Base-by-base conservation (phyloP, 2,797 vertebrate species). In the Sebastes oblongus region DNA sequence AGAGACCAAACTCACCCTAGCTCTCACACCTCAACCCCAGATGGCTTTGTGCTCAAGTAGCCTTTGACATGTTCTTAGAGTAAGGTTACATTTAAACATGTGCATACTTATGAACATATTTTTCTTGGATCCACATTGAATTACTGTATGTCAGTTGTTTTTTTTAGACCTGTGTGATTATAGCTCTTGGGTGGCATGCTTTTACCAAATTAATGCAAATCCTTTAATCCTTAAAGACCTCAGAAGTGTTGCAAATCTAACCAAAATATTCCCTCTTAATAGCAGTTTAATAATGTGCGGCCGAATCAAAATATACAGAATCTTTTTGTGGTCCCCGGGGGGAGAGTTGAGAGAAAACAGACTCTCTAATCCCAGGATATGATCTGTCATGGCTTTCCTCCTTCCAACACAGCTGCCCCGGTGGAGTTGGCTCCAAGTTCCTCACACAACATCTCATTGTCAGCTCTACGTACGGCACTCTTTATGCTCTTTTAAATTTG, bases 331-430 rank as follows among this genome's bases (percentile, higher is more conserved):
- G 86, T 89, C 82, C 87, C 83, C 20, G 8, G 67, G 59, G 86
- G 75, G 68, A 50, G 80, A 64, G 81, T 29, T 67, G 79, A 89
- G 86, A 78, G 86, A 89, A 94, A 92, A 89, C 90, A 89, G 90
- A 91, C 88, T 91, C 76, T 85, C 84, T 94, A 95, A 95, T 95
- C 94, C 93, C 91, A 92, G 92, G 94, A 94, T 92, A 88, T 89
- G 90, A 94, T 95, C 93, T 91, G 90, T 95, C 92, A 93, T 90
- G 91, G 87, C 89, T 85, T 88, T 78, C 59, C 86, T 87, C 72
- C 73, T 84, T 90, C 90, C 90, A 92, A 55, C 81, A 85, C 93
- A 95, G 95, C 93, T 94, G 93, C 92, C 90, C 87, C 87, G 59
- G 69, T 72, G 66, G 75, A 82, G 84, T 61, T 88, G 83, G 78